A percentile compares a stretch with the other conserved stretches of the same genome.
Evolutionary conservation across 2,797 vertebrate genomes (phyloP).

Genomic region (Tinamus major): DNA sequence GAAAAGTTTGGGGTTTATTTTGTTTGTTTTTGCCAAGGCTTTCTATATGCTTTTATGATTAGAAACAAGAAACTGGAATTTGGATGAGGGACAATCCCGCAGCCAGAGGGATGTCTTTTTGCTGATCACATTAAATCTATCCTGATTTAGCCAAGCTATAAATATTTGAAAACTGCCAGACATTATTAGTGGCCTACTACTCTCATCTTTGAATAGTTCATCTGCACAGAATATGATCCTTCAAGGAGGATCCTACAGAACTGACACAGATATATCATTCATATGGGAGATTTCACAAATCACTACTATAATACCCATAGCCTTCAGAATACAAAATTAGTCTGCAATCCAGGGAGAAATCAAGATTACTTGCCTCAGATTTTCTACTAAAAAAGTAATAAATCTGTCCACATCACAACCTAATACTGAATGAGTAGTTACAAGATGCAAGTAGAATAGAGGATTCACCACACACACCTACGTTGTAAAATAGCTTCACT

Average conservation of each 20-base stretch:
- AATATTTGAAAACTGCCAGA: background rate
- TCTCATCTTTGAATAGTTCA: background rate
- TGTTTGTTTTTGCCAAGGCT: background rate
- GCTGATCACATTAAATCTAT: background rate
- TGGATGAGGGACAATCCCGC: accelerated
- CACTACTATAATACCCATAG: background rate
- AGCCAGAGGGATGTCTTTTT: background rate
- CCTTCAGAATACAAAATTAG: background rate
- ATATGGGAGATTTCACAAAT: background rate
- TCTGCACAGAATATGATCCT: background rate
- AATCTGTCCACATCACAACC: background rate
- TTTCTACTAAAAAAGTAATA: background rate
- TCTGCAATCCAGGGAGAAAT: background rate
- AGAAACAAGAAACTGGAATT: background rate
- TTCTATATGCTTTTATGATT: background rate
- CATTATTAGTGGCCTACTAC: background rate
- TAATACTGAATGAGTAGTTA: background rate
- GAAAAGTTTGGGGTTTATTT: background rate
- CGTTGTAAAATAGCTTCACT: background rate
- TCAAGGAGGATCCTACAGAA: background rate
- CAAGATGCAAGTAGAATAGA: background rate
- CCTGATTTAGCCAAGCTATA: background rate
- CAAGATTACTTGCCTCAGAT: background rate
- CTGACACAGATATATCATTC: background rate
- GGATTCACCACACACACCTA: background rate